Percentiles rank a stretch among this genome's conserved stretches.
These are phyloP conservation scores for Trachelus tabidus DNA, from an alignment of 2,888 invertebrate species.

Conservation along the genomic window DNA sequence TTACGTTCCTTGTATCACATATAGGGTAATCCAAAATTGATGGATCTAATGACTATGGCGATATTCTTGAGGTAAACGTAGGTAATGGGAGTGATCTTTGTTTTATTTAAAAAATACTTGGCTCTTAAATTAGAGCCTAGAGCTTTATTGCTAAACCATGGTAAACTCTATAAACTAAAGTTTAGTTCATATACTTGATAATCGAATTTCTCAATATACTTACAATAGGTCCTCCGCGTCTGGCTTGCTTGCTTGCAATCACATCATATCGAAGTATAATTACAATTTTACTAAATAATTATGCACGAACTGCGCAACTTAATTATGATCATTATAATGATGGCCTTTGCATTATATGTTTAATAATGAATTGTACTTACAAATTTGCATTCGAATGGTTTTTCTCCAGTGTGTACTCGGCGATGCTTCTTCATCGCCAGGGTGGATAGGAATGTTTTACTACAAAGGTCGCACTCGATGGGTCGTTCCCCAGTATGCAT, in stretches of 20 bases:
- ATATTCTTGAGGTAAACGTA: neutral
- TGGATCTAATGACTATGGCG: neutral
- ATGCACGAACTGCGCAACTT: neutral
- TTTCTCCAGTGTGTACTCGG: constrained; percentile 69
- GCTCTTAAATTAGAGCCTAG: neutral
- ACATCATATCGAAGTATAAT: constrained; percentile 28
- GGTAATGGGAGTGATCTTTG: neutral
- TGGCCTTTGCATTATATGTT: neutral
- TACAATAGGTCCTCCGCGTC: constrained; percentile 43
- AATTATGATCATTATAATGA: neutral
- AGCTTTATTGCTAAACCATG: neutral
- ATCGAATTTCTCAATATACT: constrained; percentile 25
- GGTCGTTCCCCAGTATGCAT: constrained; percentile 76
- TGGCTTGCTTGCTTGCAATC: constrained; percentile 54
- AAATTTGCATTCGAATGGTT: constrained; percentile 68
- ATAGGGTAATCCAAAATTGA: neutral
- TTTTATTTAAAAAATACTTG: neutral
- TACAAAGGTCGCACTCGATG: constrained; percentile 79
- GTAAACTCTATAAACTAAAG: neutral
- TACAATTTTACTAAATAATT: constrained; percentile 3
- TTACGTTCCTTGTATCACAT: neutral
- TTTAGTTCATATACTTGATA: neutral
- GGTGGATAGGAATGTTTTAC: constrained; percentile 78
- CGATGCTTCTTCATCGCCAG: constrained; percentile 82
- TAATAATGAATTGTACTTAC: constrained; percentile 49